Base-by-base conservation (phyloP, 2,888 invertebrate genomes). In the Ptilodon capucinus region DNA sequence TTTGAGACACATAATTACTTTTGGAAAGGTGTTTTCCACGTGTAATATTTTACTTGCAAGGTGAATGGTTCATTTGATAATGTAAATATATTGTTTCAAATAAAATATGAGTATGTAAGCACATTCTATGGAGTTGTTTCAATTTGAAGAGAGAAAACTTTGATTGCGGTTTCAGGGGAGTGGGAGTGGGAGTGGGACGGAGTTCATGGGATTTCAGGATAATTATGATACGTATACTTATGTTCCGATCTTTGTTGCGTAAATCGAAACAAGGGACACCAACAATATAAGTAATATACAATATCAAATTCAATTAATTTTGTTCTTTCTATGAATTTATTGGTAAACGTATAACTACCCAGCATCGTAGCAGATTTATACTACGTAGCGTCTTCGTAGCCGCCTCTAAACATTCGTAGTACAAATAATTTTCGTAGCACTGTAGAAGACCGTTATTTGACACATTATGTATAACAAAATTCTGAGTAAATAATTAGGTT, bases 1-100 rank as follows among this genome's bases (percentile, higher is more conserved):
- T 48, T 44, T 41, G 38, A 58, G 40, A 56, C 59, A 50, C 54
- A 46, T 57, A 59, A 61, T 64, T 61, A 59, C 56, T 44, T 40
- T 11, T 39, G 42, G 40, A 32, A 14, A 35, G 11, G 5, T 36
- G 42, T 45, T 47, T 57, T 50, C 43, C 41, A 45, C 34, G 40
- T 25, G 18, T 25, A 23, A 51, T 56, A 44, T 43, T 55, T 48
- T 43, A 54, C 47, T 44, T 28, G 35, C 14, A 49, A 36, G 34
- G 21, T 30, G 18, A 44, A 49, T 14, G 21, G 13, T 44, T 46
- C 13, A 45, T 52, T 59, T 35, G 32, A 34, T 35, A 56, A 30
- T 16, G 46, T 40, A 17, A 36, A 17, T 36, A n/a, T 17, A 36
- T 36, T 18, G 16, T 18, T 7, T n/a, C 5, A 18, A 16, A 16